phyloP scores from a whole-genome alignment of 2,888 invertebrate genomes.

The Euzophera pinguis region DNA sequence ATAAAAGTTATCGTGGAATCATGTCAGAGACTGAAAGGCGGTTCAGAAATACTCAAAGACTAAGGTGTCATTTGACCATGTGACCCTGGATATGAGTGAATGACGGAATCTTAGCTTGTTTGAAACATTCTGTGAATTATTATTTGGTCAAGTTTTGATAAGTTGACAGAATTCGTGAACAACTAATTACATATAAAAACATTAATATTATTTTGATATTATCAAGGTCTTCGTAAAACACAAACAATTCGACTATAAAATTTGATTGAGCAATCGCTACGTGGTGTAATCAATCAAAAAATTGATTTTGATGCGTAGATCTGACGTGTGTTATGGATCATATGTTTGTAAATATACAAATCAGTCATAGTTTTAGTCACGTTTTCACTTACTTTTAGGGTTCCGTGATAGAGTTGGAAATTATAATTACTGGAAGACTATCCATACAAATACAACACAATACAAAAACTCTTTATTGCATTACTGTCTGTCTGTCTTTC shows the following conservation, averaged over 20 bases:
- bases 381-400: slow-evolving; percentile 2
- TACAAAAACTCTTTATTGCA: too few species aligned
- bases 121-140: too few species aligned
- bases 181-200: not conserved
- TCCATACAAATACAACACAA: not conserved
- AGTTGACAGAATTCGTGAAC: slow-evolving; percentile 1
- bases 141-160: not conserved
- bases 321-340: slow-evolving; percentile 18
- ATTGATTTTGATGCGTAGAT: slow-evolving; percentile 13
- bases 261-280: slow-evolving; percentile 16
- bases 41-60: too few species aligned
- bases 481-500: too few species aligned
- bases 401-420: not conserved
- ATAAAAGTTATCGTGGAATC: too few species aligned
- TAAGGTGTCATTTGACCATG: too few species aligned
- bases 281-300: slow-evolving; percentile 10
- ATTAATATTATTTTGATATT: slow-evolving; percentile 5
- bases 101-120: too few species aligned
- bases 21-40: too few species aligned
- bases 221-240: slow-evolving; percentile 6
- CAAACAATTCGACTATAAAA: not conserved
- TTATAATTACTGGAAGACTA: not conserved
- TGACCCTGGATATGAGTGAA: too few species aligned
- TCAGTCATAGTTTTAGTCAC: slow-evolving; percentile 13
- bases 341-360: slow-evolving; percentile 6